Evolutionary conservation across 1,140 invertebrate genomes (phyloP).

Genomic region (Pachyrhynchus sulphureomaculatus): DNA sequence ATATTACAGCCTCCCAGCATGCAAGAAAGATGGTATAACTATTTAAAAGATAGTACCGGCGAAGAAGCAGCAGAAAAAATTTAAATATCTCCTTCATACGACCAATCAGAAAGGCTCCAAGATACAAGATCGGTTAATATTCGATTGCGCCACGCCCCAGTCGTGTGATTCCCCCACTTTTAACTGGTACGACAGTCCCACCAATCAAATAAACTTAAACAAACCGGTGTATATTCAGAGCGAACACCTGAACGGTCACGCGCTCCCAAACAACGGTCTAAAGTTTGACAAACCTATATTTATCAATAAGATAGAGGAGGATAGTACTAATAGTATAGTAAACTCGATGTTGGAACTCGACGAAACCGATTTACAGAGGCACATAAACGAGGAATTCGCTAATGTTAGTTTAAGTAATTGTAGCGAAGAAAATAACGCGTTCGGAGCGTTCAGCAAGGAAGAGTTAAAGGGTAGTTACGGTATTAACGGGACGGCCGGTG

Average conservation of each 20-base stretch:
- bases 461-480: conserved; percentile 4
- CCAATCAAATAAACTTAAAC: conserved; percentile 46
- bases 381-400: conserved; percentile 45
- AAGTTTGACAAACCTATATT: conserved; percentile 23
- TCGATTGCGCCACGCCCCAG: conserved; percentile 34
- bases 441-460: conserved; percentile 32
- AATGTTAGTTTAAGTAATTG: conserved; percentile 34
- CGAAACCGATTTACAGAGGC: conserved; percentile 39
- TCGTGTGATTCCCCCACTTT: conserved; percentile 41
- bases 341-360: conserved; percentile 24
- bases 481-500: conserved; percentile 20
- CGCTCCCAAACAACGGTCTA: conserved; percentile 37
- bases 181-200: conserved; percentile 43
- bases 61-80: conserved; percentile 49
- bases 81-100: conserved; percentile 48
- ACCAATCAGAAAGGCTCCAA: conserved; percentile 38
- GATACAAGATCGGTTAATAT: conserved; percentile 27
- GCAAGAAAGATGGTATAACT: conserved; percentile 51
- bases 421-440: conserved; percentile 28
- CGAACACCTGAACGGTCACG: conserved; percentile 39
- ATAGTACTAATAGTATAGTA: conserved; percentile 5
- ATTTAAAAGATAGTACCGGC: conserved; percentile 51
- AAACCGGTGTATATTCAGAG: conserved; percentile 46
- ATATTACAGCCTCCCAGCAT: conserved; percentile 41
- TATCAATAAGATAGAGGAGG: conserved; percentile 11